Conservation (phyloP, 2,797 vertebrate species). For the Pangasius mekongensis region DNA sequence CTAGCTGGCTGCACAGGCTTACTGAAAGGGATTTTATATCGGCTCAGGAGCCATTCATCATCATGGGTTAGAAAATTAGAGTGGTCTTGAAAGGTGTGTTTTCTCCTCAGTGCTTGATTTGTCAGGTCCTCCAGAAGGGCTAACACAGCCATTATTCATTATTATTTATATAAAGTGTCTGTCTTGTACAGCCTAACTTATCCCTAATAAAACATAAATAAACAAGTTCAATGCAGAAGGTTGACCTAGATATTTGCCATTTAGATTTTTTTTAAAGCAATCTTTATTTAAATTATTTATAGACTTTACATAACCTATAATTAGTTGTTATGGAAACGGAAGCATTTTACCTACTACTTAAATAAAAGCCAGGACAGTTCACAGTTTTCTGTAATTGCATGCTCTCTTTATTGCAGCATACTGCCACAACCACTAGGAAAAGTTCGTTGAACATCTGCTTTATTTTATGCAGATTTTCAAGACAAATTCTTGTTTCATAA, state of each 20-base stretch:
- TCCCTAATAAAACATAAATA: not conserved
- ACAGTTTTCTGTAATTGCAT: not conserved
- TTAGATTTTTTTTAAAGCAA: not conserved
- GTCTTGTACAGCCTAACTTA: not conserved
- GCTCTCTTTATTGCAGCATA: not conserved
- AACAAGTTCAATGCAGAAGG: not conserved
- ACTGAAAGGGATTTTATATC: not conserved
- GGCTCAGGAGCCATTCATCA: not conserved
- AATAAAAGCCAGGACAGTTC: not conserved
- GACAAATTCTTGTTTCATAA: not conserved
- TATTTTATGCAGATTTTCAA: not conserved
- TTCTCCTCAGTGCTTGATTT: not conserved
- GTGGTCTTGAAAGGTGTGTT: not conserved
- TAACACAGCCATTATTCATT: not conserved
- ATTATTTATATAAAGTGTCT: not conserved
- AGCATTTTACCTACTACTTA: not conserved
- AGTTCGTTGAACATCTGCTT: not conserved
- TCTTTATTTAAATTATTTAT: not conserved
- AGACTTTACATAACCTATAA: not conserved
- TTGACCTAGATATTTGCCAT: not conserved
- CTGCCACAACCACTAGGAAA: not conserved
- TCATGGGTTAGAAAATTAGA: not conserved
- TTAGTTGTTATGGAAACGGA: not conserved
- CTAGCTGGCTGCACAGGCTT: slow-evolving; percentile 5
- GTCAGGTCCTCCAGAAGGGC: not conserved